phyloP scores from a whole-genome alignment of 2,113 vertebrate species.

The Probosciger aterrimus region DNA sequence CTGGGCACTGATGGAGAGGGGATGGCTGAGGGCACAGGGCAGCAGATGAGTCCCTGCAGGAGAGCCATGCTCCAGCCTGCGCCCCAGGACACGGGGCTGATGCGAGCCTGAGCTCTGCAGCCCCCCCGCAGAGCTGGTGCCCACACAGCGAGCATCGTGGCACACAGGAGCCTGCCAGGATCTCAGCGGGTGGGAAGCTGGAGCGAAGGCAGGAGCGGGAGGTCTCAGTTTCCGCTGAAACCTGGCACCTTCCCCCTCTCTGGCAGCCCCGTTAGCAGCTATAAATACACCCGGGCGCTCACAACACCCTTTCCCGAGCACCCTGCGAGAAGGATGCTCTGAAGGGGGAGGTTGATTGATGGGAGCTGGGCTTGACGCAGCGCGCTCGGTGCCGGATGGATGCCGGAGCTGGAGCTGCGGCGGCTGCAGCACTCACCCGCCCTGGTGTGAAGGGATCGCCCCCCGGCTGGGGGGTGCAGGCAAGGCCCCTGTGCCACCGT shows the following conservation, averaged over 20 bases:
- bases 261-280: background rate
- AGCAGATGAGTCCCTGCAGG: fast-evolving
- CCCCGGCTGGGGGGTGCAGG: background rate
- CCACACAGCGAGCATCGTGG: background rate
- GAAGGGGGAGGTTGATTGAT: background rate
- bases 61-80: background rate
- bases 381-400: background rate
- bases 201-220: background rate
- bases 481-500: fast-evolving
- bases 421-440: background rate
- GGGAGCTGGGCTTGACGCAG: background rate
- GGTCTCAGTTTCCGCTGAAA: background rate
- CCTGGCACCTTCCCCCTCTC: conserved; percentile 10
- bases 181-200: background rate
- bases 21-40: background rate
- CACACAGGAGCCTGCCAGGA: background rate
- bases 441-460: background rate
- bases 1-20: background rate
- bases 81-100: background rate
- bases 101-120: background rate
- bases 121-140: background rate
- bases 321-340: background rate
- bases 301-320: background rate
- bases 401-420: background rate
- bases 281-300: background rate